Evolutionary conservation across 92 coral and sea anemone species (phyloP), one percentile per base, ranked within the genome.

Genomic region (Ricordea florida): DNA sequence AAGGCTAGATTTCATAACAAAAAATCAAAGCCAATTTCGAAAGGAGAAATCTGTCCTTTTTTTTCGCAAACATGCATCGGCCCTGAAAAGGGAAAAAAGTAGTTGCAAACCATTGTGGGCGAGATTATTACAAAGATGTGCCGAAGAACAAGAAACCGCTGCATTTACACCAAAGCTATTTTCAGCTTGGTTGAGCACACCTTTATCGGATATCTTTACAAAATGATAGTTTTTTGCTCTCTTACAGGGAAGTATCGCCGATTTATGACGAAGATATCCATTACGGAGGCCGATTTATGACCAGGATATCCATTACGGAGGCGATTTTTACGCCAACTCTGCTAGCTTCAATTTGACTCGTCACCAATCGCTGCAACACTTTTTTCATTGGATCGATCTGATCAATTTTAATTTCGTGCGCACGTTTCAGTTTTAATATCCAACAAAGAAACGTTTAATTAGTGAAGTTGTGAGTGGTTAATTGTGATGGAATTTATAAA

Each of bases 401-500:
- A n/a, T n/a, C n/a, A n/a, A n/a, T n/a, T n/a, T n/a, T n/a, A 74
- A 82, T 74, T 61, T 66, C 64, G 58, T 65, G 61, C 76, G 81
- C 83, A 60, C 83, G 77, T 82, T 74, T 82, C 58, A 58, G 46
- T 72, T 70, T 87, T 90, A 90, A 90, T 87, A 87, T 82, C 78
- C 72, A 85, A 90, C 91, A 86, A 90, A 72, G 87, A 45, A 90
- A 74, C 96, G 73, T 50, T 82, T 90, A 90, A 90, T 90, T 90
- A 86, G 86, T 30, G 35, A 55, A 71, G 49, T 37, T 69, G 51
- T 38, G 38, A 18, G 57, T 36, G 72, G 59, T 50, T 87, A 86
- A 86, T 90, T 90, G 79, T 81, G 37, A 23, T 82, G 70, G 71
- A 66, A 56, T 75, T 40, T 60, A 37, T 23, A 43, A 45, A 13